Evolutionary conservation across 1,140 invertebrate genomes (phyloP).

Genomic region (Macrobrachium nipponense): DNA sequence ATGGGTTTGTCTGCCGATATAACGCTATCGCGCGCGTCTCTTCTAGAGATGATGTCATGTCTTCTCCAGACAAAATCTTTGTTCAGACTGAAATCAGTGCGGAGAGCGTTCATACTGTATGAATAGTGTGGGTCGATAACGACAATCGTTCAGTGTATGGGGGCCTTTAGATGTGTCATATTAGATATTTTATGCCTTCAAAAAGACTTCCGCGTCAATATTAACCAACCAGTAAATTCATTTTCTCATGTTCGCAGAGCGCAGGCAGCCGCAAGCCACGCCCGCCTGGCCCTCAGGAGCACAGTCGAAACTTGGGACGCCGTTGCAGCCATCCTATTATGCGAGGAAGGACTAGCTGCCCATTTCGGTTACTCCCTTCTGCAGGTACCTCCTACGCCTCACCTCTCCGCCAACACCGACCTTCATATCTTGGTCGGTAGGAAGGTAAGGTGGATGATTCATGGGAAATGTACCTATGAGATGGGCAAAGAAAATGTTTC

Average conservation of each 20-base stretch:
- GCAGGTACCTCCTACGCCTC: slow-evolving; percentile 32
- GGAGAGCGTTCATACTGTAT: too few species aligned
- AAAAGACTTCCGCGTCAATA: not conserved
- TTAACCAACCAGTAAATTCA: too few species aligned
- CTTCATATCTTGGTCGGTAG: slow-evolving; percentile 46
- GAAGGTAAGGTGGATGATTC: slow-evolving; percentile 25
- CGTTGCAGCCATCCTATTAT: slow-evolving; percentile 48
- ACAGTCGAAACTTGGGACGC: slow-evolving; percentile 55
- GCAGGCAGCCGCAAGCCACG: slow-evolving; percentile 54
- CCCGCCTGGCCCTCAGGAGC: slow-evolving; percentile 46
- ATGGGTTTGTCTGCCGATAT: too few species aligned
- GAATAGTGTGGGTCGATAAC: too few species aligned
- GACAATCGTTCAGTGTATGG: not conserved
- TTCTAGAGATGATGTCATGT: too few species aligned
- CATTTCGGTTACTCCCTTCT: slow-evolving; percentile 51
- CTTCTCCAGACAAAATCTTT: too few species aligned
- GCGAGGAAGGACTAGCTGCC: slow-evolving; percentile 58
- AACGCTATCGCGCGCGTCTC: too few species aligned
- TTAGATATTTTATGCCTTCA: not conserved
- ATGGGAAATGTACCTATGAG: not conserved
- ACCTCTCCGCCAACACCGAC: slow-evolving; percentile 32
- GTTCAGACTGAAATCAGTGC: too few species aligned
- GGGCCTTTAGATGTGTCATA: not conserved
- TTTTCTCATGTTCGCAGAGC: slow-evolving; percentile 12
- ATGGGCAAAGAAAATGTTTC: not conserved